A percentile compares a stretch with the other conserved stretches of the same genome.
Conservation (phyloP, 2,113 vertebrate genomes). For the Corythaeola cristata region DNA sequence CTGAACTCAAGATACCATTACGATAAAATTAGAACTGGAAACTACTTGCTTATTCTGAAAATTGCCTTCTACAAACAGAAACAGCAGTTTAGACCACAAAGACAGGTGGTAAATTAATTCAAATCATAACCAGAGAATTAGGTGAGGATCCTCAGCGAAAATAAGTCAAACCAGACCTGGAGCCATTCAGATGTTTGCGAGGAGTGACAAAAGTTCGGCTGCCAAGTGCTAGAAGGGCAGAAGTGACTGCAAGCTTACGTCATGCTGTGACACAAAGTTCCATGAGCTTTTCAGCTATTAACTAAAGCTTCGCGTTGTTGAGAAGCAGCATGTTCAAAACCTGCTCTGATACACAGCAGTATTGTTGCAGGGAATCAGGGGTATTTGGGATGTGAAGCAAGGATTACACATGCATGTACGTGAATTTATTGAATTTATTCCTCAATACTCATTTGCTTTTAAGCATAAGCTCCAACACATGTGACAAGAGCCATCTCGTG, state of each 20-base stretch:
- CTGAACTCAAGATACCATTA: background rate
- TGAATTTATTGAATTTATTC: background rate
- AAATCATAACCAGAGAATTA: background rate
- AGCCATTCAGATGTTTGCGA: background rate
- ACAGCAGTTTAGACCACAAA: background rate
- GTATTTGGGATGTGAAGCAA: background rate
- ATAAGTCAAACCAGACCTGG: background rate
- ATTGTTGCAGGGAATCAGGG: background rate
- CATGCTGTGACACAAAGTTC: background rate
- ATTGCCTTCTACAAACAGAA: slow-evolving; percentile 5
- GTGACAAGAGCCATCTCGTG: background rate
- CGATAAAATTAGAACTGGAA: background rate
- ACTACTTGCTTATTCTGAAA: slow-evolving; percentile 9
- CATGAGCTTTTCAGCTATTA: background rate
- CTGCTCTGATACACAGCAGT: background rate
- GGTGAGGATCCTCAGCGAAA: background rate
- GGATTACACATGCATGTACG: background rate
- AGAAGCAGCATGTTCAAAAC: background rate
- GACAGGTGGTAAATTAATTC: background rate
- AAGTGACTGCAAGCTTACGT: background rate
- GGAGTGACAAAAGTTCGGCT: background rate
- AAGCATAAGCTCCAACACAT: background rate
- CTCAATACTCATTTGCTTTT: background rate
- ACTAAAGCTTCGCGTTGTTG: background rate
- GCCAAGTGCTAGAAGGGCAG: background rate